Evolutionary conservation across 1,140 invertebrate species (phyloP), one percentile per base, ranked within the genome.

Genomic region (Theocolax elegans): DNA sequence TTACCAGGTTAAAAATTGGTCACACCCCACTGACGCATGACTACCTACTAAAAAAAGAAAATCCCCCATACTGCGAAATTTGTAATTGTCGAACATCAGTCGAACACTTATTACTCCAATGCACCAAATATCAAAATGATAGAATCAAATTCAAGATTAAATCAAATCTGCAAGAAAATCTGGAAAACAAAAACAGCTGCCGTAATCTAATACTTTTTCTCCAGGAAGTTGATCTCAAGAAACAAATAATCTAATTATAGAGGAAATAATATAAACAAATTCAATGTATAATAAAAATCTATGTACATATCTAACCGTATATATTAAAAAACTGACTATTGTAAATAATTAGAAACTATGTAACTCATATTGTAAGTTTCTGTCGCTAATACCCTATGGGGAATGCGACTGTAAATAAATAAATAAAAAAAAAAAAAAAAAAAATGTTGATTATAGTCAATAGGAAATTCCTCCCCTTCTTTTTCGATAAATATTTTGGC

Each of bases 21-120:
- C 67, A 71, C 44, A 66, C 63, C 6, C 49, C 46, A 38, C 10
- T 71, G 8, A 58, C 69, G 3, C 69, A 71, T 19, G 12, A 56
- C 9, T 51, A 71, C 38, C 17, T 71, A 27, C 9, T 53, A 7
- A 53, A 29, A 53, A 53, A 29, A 29, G 25, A 27, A 27, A 15
- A 53, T 15, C 3, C 1, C 27, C 49, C 49, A 29, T 29, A 10
- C 2, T 53, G 49, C 13, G 49, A 53, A 6, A 9, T 7, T 2
- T 53, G 49, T 15, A 53, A 53, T 4, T 6, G 3, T 15, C 3
- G 12, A 27, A 29, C 29, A 10, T 29, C 7, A 3, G 15, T 53
- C 4, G 23, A 53, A 13, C 49, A 53, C 13, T 29, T 53, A 27
- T n/a, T 53, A 29, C 25, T n/a, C 15, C 2, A 29, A 23, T 49